Evolutionary conservation across 2,113 vertebrate genomes (phyloP), one percentile per base, ranked within the genome.

Genomic region (Rallus limicola): DNA sequence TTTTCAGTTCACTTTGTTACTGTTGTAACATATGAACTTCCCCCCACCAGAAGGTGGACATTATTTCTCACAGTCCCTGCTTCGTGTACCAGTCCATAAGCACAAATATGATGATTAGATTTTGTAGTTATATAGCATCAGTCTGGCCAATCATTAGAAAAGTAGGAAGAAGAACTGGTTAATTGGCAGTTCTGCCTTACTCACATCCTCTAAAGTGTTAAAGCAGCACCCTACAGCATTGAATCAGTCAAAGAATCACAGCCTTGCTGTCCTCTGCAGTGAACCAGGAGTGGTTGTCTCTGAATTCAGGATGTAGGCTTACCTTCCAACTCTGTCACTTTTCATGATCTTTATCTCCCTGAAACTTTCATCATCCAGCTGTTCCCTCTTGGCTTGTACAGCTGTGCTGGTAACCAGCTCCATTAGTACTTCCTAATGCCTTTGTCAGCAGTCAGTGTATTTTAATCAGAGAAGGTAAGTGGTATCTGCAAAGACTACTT

Each of bases 331-430:
- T 95, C 90, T 90, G 78, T 76, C 92, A 68, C 44, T 90, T 76
- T 31, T 62, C 63, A 36, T 94, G 71, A 77, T 93, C 82, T 89
- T 93, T 90, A 95, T 80, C 86, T 93, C 50, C 77, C 62, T 95
- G 60, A 92, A 97, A 92, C 76, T 87, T 94, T 94, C 74, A 93
- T 91, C 84, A 96, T 80, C 70, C 95, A 93, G 95, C 82, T 96
- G 94, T 88, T 95, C 83, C 74, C 65, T 64, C 2, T 29, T 92
- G 90, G 80, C 77, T 78, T 68, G 21, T 53, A 44, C 68, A 87
- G 58, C 74, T 69, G 18, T 59, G 34, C 68, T 92, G 85, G 74
- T 94, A 95, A 50, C 88, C 65, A 65, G 65, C 67, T 38, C 46
- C 58, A 40, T 69, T 62, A 25, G 56, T 29, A 13, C 23, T 69